Percentiles rank a stretch among this genome's conserved stretches.
These are phyloP conservation scores for Phyllotis vaccarum DNA, from an alignment of 2,797 vertebrate genomes.

Conservation along the genomic window DNA sequence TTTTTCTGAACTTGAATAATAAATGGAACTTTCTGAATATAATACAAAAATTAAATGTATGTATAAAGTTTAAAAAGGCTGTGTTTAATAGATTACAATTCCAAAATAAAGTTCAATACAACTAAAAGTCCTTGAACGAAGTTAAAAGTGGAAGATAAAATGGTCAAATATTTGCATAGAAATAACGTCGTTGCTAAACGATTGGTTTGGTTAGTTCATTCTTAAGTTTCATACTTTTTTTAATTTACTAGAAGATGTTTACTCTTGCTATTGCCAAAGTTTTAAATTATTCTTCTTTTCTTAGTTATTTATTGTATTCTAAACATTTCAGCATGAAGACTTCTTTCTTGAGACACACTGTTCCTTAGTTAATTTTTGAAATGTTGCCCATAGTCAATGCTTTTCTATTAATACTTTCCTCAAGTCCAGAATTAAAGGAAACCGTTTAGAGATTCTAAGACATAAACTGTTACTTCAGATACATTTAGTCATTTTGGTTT, in stretches of 20 bases:
- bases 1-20: constrained; percentile 21
- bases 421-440: not conserved
- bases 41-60: not conserved
- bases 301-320: not conserved
- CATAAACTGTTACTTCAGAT: not conserved
- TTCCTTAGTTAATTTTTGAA: constrained; percentile 15
- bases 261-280: not conserved
- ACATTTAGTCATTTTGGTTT: not conserved
- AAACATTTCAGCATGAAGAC: not conserved
- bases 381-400: not conserved
- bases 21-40: constrained; percentile 21
- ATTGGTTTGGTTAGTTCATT: not conserved
- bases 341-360: not conserved
- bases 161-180: not conserved
- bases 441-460: not conserved
- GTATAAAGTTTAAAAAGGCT: not conserved
- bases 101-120: not conserved
- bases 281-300: not conserved
- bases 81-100: not conserved
- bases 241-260: not conserved
- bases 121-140: constrained; percentile 19
- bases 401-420: not conserved
- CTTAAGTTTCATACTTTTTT: constrained; percentile 36
- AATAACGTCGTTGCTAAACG: not conserved
- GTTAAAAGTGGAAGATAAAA: constrained; percentile 25